These are phyloP conservation scores for Helicoverpa zea DNA, from an alignment of 1,140 invertebrate genomes.

Conservation along the genomic window DNA sequence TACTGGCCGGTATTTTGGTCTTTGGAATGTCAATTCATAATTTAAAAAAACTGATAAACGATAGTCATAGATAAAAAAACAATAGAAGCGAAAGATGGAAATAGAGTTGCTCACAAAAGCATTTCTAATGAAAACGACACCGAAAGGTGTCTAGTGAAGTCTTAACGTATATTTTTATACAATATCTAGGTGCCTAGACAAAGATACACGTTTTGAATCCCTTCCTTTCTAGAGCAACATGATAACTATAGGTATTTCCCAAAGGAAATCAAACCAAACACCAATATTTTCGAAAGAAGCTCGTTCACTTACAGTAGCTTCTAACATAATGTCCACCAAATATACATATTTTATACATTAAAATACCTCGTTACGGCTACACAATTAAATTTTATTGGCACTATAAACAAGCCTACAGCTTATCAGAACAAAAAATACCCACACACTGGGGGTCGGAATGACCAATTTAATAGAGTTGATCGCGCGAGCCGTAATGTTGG, in stretches of 20 bases:
- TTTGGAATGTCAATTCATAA: too few species aligned
- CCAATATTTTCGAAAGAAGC: not conserved
- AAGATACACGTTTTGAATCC: too few species aligned
- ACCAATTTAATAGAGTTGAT: slow-evolving; percentile 65
- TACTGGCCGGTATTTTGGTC: too few species aligned
- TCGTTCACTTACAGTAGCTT: not conserved
- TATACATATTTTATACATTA: slow-evolving; percentile 37
- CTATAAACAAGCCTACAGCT: slow-evolving; percentile 47
- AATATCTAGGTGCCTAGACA: too few species aligned
- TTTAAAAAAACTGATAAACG: too few species aligned
- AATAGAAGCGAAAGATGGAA: too few species aligned
- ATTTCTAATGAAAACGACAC: too few species aligned
- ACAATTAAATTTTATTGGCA: slow-evolving; percentile 42
- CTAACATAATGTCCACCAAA: not conserved
- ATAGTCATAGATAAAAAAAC: too few species aligned
- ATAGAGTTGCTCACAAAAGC: too few species aligned
- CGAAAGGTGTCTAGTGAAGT: too few species aligned
- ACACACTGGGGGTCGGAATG: slow-evolving; percentile 52
- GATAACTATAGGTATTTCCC: not conserved
- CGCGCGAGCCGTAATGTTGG: slow-evolving; percentile 57
- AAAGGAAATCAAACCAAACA: slow-evolving; percentile 16
- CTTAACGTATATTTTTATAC: too few species aligned
- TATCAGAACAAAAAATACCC: slow-evolving; percentile 60
- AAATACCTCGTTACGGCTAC: slow-evolving; percentile 35
- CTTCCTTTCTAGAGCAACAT: not conserved